phyloP scores from a whole-genome alignment of 1,140 invertebrate genomes.

The Drosophila micromelanica region DNA sequence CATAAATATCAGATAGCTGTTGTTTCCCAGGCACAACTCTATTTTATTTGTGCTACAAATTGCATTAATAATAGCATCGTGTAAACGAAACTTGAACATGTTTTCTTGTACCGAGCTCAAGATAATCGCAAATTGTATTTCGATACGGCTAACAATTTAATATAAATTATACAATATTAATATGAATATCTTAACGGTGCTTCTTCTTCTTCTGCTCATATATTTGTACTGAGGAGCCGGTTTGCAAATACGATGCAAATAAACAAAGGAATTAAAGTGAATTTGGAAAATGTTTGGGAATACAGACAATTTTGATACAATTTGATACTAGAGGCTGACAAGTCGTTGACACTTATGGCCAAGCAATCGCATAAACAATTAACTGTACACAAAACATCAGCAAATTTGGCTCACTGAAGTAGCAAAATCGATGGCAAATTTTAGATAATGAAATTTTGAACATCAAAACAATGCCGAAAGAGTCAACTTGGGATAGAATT shows the following conservation, averaged over 20 bases:
- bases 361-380: constrained; percentile 37
- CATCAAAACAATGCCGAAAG: constrained; percentile 44
- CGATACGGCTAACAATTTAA: constrained; percentile 1
- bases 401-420: constrained; percentile 17
- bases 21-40: constrained; percentile 1
- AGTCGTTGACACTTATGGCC: constrained; percentile 62
- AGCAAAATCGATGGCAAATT: constrained; percentile 46
- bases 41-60: constrained; percentile 4
- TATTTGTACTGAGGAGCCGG: constrained; percentile 44
- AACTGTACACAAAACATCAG: constrained; percentile 28
- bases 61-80: constrained; percentile 1
- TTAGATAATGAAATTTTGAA: constrained; percentile 48
- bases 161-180: constrained; percentile 35
- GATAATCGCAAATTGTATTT: constrained; percentile 15
- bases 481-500: constrained; percentile 19
- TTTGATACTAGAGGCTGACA: constrained; percentile 34
- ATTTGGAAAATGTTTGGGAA: constrained; percentile 2
- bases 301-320: background rate
- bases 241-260: constrained; percentile 45
- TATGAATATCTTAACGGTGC: constrained; percentile 60
- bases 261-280: constrained; percentile 41
- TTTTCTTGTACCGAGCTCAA: background rate
- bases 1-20: constrained; percentile 25
- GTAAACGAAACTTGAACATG: constrained; percentile 8
- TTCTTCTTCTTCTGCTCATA: constrained; percentile 22